These are phyloP conservation scores for Atta texana DNA, from an alignment of 1,140 invertebrate species.

Conservation along the genomic window DNA sequence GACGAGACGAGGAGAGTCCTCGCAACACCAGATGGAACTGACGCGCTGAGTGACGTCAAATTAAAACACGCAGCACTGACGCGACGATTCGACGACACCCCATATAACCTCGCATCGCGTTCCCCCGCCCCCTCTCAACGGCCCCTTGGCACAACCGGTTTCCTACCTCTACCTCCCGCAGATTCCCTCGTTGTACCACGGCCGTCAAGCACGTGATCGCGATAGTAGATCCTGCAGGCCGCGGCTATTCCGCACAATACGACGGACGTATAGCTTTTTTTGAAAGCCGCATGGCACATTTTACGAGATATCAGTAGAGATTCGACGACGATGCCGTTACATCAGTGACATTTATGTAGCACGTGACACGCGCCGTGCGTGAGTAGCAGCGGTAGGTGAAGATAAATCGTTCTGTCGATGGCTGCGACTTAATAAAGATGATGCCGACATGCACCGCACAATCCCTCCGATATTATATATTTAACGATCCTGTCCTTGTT, in stretches of 20 bases:
- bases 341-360: slow-evolving; percentile 56
- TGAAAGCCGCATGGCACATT: slow-evolving; percentile 51
- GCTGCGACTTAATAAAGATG: slow-evolving; percentile 53
- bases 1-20: slow-evolving; percentile 80
- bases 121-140: background rate
- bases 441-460: background rate
- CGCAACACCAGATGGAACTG: slow-evolving; percentile 84
- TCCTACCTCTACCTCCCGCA: slow-evolving; percentile 29
- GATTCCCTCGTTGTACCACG: slow-evolving; percentile 34
- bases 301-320: slow-evolving; percentile 46
- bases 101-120: slow-evolving; percentile 73
- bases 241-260: slow-evolving; percentile 24
- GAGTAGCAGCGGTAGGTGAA: slow-evolving; percentile 29
- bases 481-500: background rate
- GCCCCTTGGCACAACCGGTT: slow-evolving; percentile 8
- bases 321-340: slow-evolving; percentile 45
- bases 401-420: slow-evolving; percentile 59
- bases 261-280: slow-evolving; percentile 20
- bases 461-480: background rate
- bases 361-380: slow-evolving; percentile 32
- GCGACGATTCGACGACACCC: slow-evolving; percentile 83
- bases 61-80: slow-evolving; percentile 84
- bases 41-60: slow-evolving; percentile 85
- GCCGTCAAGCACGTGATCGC: slow-evolving; percentile 37
- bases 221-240: slow-evolving; percentile 23